phyloP scores from a whole-genome alignment of 2,797 vertebrate species.

The Aythya fuligula region DNA sequence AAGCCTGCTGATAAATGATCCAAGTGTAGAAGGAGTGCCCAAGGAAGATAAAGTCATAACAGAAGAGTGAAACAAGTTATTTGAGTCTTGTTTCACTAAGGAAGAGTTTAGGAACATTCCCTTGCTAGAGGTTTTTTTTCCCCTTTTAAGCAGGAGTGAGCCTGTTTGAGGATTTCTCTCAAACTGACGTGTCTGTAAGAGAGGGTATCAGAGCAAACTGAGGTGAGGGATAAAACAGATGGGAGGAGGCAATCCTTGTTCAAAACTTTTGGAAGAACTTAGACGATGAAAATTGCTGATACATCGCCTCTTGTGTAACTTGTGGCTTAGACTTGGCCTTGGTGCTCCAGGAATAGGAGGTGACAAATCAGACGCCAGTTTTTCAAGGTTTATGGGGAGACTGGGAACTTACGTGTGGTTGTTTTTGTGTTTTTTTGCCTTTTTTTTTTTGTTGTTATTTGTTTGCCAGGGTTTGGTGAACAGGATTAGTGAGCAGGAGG shows the following conservation, averaged over 20 bases:
- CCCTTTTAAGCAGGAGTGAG: neutral
- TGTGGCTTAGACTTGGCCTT: neutral
- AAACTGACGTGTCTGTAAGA: neutral
- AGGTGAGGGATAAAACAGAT: neutral
- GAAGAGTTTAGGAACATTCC: neutral
- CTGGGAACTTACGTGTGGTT: neutral
- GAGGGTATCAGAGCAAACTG: neutral
- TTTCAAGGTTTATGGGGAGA: neutral
- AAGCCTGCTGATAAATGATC: conserved; percentile 37
- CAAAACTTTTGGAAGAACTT: neutral
- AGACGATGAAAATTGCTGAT: neutral
- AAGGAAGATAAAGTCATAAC: conserved; percentile 16
- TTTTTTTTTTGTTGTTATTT: neutral
- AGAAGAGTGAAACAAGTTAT: neutral
- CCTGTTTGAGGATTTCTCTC: neutral
- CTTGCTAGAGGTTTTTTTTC: neutral
- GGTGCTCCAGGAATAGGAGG: neutral
- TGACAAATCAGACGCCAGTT: neutral
- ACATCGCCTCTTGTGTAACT: neutral
- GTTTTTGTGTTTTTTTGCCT: neutral
- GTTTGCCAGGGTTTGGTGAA: neutral
- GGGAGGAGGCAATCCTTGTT: neutral
- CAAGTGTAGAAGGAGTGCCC: neutral
- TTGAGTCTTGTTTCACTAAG: neutral
- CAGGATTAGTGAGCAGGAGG: neutral